phyloP scores from a whole-genome alignment of 1,140 invertebrate genomes.

The Neuroterus valhalla region DNA sequence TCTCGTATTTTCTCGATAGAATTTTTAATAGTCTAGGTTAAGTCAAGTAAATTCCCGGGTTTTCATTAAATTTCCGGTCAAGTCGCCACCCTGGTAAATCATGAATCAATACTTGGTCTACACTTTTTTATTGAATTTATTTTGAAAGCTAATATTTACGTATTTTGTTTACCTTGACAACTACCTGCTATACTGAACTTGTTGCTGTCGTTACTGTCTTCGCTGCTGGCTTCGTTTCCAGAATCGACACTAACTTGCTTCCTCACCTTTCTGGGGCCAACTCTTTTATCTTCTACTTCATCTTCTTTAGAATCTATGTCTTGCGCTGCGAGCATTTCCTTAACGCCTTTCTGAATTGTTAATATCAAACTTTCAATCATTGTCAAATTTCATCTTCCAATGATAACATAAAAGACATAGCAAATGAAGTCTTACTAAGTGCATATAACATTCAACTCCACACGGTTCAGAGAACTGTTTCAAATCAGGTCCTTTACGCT shows the following conservation, averaged over 20 bases:
- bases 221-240: conserved; percentile 93
- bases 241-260: conserved; percentile 87
- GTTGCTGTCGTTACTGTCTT: conserved; percentile 94
- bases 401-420: neutral
- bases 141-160: neutral
- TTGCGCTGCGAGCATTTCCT: conserved; percentile 85
- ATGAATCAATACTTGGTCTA: neutral
- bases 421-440: conserved; percentile 77
- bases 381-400: neutral
- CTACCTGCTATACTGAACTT: conserved; percentile 74
- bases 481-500: conserved; percentile 91
- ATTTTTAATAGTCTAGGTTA: too few relatives aligned
- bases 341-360: conserved; percentile 82
- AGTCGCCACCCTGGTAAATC: too few relatives aligned
- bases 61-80: too few relatives aligned
- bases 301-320: conserved; percentile 77
- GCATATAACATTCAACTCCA: conserved; percentile 91
- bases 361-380: neutral
- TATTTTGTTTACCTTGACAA: conserved; percentile 65
- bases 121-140: neutral
- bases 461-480: conserved; percentile 92
- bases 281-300: conserved; percentile 75
- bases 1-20: too few relatives aligned
- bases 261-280: conserved; percentile 77
- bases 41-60: too few relatives aligned